phyloP scores from a whole-genome alignment of 2,888 invertebrate genomes.

The Linnaemya vulpina region DNA sequence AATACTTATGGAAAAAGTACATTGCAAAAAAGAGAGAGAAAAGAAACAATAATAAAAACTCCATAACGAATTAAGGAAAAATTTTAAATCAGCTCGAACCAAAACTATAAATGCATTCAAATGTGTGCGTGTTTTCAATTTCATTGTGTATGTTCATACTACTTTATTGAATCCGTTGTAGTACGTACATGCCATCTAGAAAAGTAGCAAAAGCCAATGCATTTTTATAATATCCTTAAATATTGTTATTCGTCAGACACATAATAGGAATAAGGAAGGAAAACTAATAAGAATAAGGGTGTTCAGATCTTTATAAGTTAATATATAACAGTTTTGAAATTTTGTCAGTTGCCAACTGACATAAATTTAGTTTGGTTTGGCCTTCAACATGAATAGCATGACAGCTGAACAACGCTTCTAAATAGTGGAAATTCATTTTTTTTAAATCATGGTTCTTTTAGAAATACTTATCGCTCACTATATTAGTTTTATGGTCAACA shows the following conservation, averaged over 20 bases:
- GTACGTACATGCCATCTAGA: background rate
- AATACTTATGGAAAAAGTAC: slow-evolving; percentile 7
- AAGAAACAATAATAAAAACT: slow-evolving; percentile 11
- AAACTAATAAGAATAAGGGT: background rate
- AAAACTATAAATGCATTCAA: background rate
- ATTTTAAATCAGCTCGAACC: slow-evolving; percentile 1
- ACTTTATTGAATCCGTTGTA: background rate
- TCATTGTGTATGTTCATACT: too few relatives aligned
- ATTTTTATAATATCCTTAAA: background rate
- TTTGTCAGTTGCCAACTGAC: too few relatives aligned
- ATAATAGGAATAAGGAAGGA: background rate
- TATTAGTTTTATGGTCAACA: too few relatives aligned
- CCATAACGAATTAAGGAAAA: slow-evolving; percentile 38
- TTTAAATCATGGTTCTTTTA: too few relatives aligned
- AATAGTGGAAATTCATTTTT: too few relatives aligned
- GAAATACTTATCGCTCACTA: too few relatives aligned
- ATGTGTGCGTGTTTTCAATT: background rate
- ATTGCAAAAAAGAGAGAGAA: background rate
- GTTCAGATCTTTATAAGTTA: too few relatives aligned
- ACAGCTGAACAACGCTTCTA: too few relatives aligned
- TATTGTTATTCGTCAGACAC: background rate
- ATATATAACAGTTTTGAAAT: too few relatives aligned
- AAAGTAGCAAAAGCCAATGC: background rate
- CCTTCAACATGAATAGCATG: too few relatives aligned
- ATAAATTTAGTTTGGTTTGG: too few relatives aligned